Evolutionary conservation across 2,113 vertebrate genomes (phyloP), one percentile per base, ranked within the genome.

Genomic region (Probosciger aterrimus): DNA sequence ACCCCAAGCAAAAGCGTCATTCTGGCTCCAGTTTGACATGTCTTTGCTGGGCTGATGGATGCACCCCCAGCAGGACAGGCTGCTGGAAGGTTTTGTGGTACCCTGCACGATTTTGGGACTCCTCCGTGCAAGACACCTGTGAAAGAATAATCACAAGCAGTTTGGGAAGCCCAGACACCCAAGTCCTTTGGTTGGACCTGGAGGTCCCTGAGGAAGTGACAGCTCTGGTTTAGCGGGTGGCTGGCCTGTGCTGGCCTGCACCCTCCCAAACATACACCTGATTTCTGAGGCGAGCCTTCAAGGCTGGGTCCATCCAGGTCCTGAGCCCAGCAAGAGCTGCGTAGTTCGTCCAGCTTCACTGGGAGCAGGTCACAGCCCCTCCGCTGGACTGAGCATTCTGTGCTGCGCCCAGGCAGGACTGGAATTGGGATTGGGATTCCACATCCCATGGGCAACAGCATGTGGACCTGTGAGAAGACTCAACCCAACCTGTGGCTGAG

Each of bases 301-400:
- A 3, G 15, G 10, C 10, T 22, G 23, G 2, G 8, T 46, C 49
- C 67, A 60, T 20, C 27, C 37, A 24, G 8, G 18, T 83, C 27
- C 68, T 49, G n/a, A 37, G 24, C 81, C 49, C 39, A 64, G 37
- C 0, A 1, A 74, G 39, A 55, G 24, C 46, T 25, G 28, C 19
- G 25, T 62, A 53, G 19, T 44, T 74, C 1, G 0, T 16, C 6
- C 2, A 1, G 50, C 31, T 60, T n/a, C 12, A 20, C 25, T 33
- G 19, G 28, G 47, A 82, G 43, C 43, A 71, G 41, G 7, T 13
- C 37, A 14, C n/a, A 28, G 49, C 33, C 55, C 7, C 35, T 37
- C 15, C 15, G 5, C 31, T n/a, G 9, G 4, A 10, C 31, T 77
- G 37, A 59, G 55, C 24, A 22, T 60, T 52, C 63, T 44, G 43